Evolutionary conservation across 2,113 vertebrate species (phyloP), one percentile per base, ranked within the genome.

Genomic region (Hyperoodon ampullatus): DNA sequence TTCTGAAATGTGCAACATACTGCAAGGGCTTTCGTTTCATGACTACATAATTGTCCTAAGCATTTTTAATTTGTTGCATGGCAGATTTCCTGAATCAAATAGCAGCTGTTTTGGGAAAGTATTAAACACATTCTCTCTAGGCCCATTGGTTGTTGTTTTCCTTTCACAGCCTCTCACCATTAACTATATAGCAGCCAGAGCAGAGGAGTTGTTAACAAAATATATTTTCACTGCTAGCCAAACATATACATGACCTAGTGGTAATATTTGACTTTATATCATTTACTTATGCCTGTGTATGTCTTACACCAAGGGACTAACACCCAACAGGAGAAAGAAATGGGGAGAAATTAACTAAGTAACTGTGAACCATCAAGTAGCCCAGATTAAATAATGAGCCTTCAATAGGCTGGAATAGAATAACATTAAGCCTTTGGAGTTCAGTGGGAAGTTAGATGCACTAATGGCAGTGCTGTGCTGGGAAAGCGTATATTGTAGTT

Each of bases 391-490:
- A 98, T 98, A 98, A 99, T 97, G 97, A 99, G 90, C 61, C 88
- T 98, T 96, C 95, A 98, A 93, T 92, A 98, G 60, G 10, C 98
- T 98, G 95, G 98, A 98, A 97, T 98, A 97, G 96, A 98, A 97
- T 88, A 97, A 90, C 92, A 98, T 98, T 98, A 98, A 98, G 93
- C 95, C 77, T 98, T 98, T 96, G 97, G 90, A 98, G 97, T 98
- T 98, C 97, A 97, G 94, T 98, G 96, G 96, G 61, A 89, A 98
- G 96, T 97, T 98, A 98, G 88, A 98, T 72, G 75, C 94, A 81
- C 75, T 99, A 99, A 99, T 98, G 98, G 98, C 98, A 93, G 95
- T 68, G 85, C 95, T 98, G 96, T 96, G 97, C 98, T 99, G 99
- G 94, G 98, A 98, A 97, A 98, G 58, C 91, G 98, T 95, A 81